Evolutionary conservation across 1,140 invertebrate species (phyloP).

Genomic region (Aphis craccivora): DNA sequence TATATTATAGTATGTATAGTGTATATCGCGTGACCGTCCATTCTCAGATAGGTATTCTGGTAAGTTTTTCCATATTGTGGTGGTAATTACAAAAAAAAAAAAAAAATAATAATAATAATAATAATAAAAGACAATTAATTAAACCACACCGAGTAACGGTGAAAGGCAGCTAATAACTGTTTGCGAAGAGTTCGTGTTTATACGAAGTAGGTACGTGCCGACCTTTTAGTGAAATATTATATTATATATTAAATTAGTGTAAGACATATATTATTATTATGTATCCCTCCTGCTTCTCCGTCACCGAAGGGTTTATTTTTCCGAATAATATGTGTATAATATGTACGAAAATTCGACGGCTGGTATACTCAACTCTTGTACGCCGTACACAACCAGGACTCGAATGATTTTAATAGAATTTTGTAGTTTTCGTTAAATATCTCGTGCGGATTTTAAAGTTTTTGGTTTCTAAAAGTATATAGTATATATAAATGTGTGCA

Average conservation of each 20-base stretch:
- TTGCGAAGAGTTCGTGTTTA: background rate
- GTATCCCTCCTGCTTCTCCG: no score
- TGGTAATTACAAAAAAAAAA: background rate
- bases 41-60: background rate
- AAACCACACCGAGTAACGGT: background rate
- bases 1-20: background rate
- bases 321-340: background rate
- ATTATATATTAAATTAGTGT: background rate
- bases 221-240: background rate
- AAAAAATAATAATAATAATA: background rate
- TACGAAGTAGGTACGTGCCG: background rate
- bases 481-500: background rate
- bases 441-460: background rate
- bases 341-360: background rate
- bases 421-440: background rate
- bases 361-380: background rate
- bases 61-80: background rate
- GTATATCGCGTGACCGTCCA: background rate
- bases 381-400: background rate
- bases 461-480: background rate
- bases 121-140: background rate
- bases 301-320: background rate
- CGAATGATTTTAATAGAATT: background rate
- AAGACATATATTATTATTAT: conserved; percentile 4
- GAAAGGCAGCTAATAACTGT: background rate